Percentiles rank a stretch among this genome's conserved stretches.
These are phyloP conservation scores for Haliclystus octoradiatus DNA, from an alignment of 30 jellyfish, hydroid and myxozoan genomes.

Conservation along the genomic window DNA sequence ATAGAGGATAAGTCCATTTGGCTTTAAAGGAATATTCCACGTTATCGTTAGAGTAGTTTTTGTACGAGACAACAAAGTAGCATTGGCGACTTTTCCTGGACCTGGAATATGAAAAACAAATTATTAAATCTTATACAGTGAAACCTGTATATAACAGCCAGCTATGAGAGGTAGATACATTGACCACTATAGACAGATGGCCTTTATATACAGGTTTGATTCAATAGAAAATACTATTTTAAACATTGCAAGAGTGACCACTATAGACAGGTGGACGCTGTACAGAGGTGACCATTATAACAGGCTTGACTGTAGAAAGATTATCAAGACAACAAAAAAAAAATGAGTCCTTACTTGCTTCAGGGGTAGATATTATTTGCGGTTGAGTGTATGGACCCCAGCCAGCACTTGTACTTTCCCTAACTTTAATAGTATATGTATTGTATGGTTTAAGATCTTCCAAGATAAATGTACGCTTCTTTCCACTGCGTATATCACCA, in stretches of 20 bases:
- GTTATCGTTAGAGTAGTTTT: conserved; percentile 15
- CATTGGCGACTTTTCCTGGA: conserved; percentile 43
- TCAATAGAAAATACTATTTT: no score
- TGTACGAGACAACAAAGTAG: conserved; percentile 8
- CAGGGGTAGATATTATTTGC: conserved; percentile 21
- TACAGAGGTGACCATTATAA: no score
- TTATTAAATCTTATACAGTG: not conserved
- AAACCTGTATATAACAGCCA: no score
- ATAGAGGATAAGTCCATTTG: conserved; percentile 39
- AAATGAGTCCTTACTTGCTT: conserved; percentile 38
- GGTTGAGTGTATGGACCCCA: conserved; percentile 60
- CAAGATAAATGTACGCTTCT: conserved; percentile 17
- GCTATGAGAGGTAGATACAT: no score
- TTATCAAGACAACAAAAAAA: not conserved
- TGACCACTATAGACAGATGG: no score
- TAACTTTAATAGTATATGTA: conserved; percentile 30
- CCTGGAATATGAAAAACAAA: conserved; percentile 9
- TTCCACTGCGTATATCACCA: not conserved
- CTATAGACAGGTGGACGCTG: no score
- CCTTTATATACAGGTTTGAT: no score
- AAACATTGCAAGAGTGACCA: no score
- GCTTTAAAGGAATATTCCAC: conserved; percentile 51
- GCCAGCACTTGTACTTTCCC: conserved; percentile 61
- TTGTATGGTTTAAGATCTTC: conserved; percentile 40
- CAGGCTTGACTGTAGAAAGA: not conserved